Evolutionary conservation across 2,797 vertebrate genomes (phyloP), one percentile per base, ranked within the genome.

Genomic region (Enteromius mattozi): DNA sequence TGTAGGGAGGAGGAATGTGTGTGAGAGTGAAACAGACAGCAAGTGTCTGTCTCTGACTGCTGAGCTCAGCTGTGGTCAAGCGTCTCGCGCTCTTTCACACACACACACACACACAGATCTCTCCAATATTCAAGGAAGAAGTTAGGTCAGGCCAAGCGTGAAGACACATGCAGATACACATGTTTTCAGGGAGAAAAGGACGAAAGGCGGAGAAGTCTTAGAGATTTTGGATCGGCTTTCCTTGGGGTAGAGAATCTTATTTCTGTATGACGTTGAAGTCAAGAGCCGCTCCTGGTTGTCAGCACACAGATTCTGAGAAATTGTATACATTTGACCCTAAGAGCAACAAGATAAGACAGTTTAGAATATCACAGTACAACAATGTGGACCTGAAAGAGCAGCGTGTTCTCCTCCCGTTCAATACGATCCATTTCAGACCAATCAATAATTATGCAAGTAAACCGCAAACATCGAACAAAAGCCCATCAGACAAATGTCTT

Each of bases 381-480:
- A 69, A 17, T 9, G 17, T 76, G 19, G 59, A 82, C 27, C 37
- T 21, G 19, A 68, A 77, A 78, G 72, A 42, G 75, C 77, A 77
- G 83, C 81, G 91, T 91, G 80, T 79, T 59, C 30, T 76, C 8
- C 33, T 87, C 91, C 90, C 91, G 92, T 81, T 82, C 85, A 91
- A 92, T 85, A 85, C 88, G 80, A 86, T 19, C 45, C 72, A 78
- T 87, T 88, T 86, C 77, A 91, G 83, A 84, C 42, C 45, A 40
- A 91, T 93, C 91, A 45, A 92, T 92, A 89, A 63, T 76, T 90
- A 89, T 85, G 84, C 76, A 3, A 59, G 80, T 17, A 59, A 13
- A 70, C 63, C 47, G 6, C 82, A 83, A 78, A 68, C 19, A 77
- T 56, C 63, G 3, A 16, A 37, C 24, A 51, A 54, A 51, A 27